These are phyloP conservation scores for Edolisoma coerulescens DNA, from an alignment of 2,113 vertebrate species.

Conservation along the genomic window DNA sequence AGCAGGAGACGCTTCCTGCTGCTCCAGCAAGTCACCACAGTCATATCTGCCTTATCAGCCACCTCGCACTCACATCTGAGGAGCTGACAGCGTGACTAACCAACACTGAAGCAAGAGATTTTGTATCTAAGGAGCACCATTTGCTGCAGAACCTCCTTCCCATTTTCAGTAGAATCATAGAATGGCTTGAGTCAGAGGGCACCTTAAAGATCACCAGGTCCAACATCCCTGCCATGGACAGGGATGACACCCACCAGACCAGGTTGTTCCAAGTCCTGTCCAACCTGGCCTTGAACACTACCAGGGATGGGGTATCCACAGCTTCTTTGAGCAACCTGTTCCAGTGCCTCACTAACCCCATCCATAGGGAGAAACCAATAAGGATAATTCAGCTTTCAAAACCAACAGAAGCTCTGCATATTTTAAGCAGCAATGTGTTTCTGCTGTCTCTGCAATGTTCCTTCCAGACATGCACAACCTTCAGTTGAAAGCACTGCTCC, in stretches of 20 bases:
- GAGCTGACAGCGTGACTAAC: neutral
- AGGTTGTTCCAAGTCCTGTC: neutral
- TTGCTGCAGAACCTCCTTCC: neutral
- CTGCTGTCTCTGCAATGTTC: neutral
- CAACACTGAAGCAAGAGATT: neutral
- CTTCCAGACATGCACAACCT: neutral
- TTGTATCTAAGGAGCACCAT: neutral
- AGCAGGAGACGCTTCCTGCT: neutral
- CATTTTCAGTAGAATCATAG: neutral
- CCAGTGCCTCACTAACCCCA: neutral
- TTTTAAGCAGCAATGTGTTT: neutral
- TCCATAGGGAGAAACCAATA: neutral
- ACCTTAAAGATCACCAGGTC: neutral
- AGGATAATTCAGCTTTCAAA: neutral
- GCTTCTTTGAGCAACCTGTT: neutral
- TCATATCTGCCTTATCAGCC: neutral
- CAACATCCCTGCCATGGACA: neutral
- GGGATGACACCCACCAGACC: neutral
- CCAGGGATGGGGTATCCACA: neutral
- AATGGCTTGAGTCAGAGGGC: neutral
- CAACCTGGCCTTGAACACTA: neutral
- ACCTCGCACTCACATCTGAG: accelerated
- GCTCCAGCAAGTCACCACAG: neutral
- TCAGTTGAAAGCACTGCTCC: accelerated
- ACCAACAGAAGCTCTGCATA: neutral